Percentiles rank a stretch among this genome's conserved stretches.
Evolutionary conservation across 1,140 invertebrate species (phyloP).

Genomic region (Brachionus rotundiformis): DNA sequence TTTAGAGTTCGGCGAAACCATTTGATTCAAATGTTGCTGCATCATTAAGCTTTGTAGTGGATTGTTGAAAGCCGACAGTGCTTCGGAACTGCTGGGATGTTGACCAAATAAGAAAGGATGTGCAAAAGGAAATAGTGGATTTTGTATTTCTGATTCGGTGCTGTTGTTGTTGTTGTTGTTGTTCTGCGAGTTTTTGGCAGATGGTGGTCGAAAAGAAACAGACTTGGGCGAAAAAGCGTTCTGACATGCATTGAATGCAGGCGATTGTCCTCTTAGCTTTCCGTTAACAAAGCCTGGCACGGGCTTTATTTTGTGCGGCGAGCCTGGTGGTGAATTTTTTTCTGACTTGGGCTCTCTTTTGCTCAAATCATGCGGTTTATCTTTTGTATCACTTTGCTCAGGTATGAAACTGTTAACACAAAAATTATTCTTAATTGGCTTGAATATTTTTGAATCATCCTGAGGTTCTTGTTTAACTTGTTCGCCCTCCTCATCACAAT

Average conservation of each 20-base stretch:
- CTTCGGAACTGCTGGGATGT: neutral
- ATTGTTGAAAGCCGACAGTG: neutral
- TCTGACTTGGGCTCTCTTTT: neutral
- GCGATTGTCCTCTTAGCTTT: neutral
- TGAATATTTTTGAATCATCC: constrained; percentile 19
- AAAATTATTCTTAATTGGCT: constrained; percentile 11
- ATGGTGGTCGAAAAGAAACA: constrained; percentile 10
- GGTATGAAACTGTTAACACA: neutral
- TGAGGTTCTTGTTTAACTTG: neutral
- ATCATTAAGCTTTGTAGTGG: constrained; percentile 17
- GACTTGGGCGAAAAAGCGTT: constrained; percentile 2
- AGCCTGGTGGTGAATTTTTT: neutral
- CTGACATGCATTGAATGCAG: neutral
- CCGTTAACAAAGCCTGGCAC: constrained; percentile 11
- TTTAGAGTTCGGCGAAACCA: constrained; percentile 23
- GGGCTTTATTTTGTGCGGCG: constrained; percentile 31
- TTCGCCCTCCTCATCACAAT: neutral
- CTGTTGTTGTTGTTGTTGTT: neutral
- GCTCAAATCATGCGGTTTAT: neutral
- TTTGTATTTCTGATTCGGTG: neutral
- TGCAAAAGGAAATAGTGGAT: neutral
- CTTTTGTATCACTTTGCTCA: neutral
- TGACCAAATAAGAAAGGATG: neutral
- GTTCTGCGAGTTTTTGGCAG: neutral
- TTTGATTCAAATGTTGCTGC: constrained; percentile 10